These are phyloP conservation scores for Epirrhoe alternata DNA, from an alignment of 2,888 invertebrate genomes.

Conservation along the genomic window DNA sequence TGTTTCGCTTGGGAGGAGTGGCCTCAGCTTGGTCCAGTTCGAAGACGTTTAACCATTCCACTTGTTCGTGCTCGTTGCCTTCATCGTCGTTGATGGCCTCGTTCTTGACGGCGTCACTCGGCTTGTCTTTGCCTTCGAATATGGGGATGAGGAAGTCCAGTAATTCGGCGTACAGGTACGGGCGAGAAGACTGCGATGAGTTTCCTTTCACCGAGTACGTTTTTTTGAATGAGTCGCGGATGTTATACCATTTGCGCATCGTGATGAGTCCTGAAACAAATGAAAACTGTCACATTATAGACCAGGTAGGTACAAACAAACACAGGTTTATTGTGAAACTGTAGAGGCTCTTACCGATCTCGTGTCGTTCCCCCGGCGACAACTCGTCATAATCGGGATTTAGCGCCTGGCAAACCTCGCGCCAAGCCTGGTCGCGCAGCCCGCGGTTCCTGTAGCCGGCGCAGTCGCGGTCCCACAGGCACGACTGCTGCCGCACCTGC, in stretches of 20 bases:
- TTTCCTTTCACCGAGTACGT: background rate
- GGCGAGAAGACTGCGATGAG: slow-evolving; percentile 39
- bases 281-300: background rate
- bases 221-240: slow-evolving; percentile 58
- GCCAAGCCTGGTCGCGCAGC: slow-evolving; percentile 49
- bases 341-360: slow-evolving; percentile 30
- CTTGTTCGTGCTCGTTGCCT: slow-evolving; percentile 42
- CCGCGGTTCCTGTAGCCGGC: slow-evolving; percentile 45
- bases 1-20: slow-evolving; percentile 45
- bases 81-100: slow-evolving; percentile 6
- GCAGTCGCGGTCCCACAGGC: slow-evolving; percentile 52
- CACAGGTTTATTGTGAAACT: background rate
- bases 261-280: slow-evolving; percentile 37
- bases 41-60: slow-evolving; percentile 59
- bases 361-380: slow-evolving; percentile 24
- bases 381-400: slow-evolving; percentile 45
- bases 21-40: slow-evolving; percentile 52
- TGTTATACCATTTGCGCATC: slow-evolving; percentile 60
- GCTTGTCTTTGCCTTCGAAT: slow-evolving; percentile 8
- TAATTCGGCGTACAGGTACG: slow-evolving; percentile 60
- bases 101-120: slow-evolving; percentile 1
- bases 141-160: slow-evolving; percentile 54
- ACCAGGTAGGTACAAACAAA: too few species aligned
- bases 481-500: slow-evolving; percentile 41
- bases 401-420: slow-evolving; percentile 46